Conservation (phyloP, 2,888 invertebrate genomes). For the Proisotoma minuta region DNA sequence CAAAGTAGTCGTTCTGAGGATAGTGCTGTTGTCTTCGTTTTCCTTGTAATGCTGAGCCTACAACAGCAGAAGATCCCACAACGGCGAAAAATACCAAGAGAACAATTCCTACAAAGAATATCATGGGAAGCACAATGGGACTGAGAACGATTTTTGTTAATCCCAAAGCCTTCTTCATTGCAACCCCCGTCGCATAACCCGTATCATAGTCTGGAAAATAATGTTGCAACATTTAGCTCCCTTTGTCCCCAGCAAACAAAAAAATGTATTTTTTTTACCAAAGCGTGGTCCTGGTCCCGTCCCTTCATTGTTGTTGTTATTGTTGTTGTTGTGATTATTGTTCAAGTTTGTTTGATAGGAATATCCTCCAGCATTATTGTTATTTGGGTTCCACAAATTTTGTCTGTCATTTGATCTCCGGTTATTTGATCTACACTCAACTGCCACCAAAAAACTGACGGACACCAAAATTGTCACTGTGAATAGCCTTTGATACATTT, state of each 20-base stretch:
- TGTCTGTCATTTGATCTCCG: background rate
- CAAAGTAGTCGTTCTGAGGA: conserved; percentile 9
- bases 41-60: conserved; percentile 21
- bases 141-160: conserved; percentile 21
- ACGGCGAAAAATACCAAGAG: conserved; percentile 36
- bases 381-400: background rate
- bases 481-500: background rate
- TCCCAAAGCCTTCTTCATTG: conserved; percentile 9
- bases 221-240: background rate
- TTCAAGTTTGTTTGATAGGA: no score
- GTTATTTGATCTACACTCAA: background rate
- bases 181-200: conserved; percentile 3
- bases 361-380: background rate
- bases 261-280: background rate
- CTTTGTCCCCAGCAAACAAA: no score
- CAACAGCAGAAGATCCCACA: conserved; percentile 31
- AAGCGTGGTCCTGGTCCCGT: background rate
- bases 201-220: background rate
- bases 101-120: conserved; percentile 36
- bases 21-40: conserved; percentile 17
- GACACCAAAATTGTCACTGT: background rate
- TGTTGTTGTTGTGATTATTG: no score
- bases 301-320: no score
- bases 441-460: background rate
- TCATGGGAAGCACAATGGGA: conserved; percentile 32